phyloP scores from a whole-genome alignment of 2,888 invertebrate species.

The Helicoverpa assulta region DNA sequence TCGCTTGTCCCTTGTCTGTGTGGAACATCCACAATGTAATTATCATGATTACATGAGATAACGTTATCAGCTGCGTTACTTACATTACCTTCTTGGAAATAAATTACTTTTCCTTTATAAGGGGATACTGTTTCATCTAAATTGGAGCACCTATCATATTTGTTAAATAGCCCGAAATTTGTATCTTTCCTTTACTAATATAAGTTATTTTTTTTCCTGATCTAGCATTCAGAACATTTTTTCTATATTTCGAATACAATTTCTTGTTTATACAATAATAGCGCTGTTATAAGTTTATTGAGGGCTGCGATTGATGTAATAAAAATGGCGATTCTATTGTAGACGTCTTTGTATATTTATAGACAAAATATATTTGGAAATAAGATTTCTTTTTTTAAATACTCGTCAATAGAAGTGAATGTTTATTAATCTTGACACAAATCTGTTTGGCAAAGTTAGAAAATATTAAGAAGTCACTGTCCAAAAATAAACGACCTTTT shows the following conservation, averaged over 20 bases:
- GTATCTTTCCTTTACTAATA: background rate
- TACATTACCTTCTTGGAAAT: constrained; percentile 7
- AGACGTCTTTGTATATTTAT: constrained; percentile 42
- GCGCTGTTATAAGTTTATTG: constrained; percentile 50
- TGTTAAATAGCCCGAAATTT: background rate
- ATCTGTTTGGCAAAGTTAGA: constrained; percentile 27
- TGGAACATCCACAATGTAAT: background rate
- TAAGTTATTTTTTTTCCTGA: constrained; percentile 9
- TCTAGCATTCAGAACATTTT: constrained; percentile 11
- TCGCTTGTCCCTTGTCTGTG: constrained; percentile 5
- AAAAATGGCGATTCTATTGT: constrained; percentile 39
- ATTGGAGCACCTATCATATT: background rate
- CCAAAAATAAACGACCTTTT: constrained; percentile 7
- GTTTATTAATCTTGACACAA: constrained; percentile 45
- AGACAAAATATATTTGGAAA: constrained; percentile 46
- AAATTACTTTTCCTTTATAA: constrained; percentile 5
- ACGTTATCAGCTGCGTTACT: background rate
- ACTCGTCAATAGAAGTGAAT: constrained; percentile 33
- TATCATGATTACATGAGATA: constrained; percentile 13
- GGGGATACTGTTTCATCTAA: background rate
- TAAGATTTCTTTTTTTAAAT: constrained; percentile 39
- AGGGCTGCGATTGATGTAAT: constrained; percentile 33
- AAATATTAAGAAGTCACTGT: constrained; percentile 8
- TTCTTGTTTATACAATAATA: constrained; percentile 40
- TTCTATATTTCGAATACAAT: constrained; percentile 28